Conservation (phyloP, 35 echinoderm and acorn worm species). For the Acanthaster planci region DNA sequence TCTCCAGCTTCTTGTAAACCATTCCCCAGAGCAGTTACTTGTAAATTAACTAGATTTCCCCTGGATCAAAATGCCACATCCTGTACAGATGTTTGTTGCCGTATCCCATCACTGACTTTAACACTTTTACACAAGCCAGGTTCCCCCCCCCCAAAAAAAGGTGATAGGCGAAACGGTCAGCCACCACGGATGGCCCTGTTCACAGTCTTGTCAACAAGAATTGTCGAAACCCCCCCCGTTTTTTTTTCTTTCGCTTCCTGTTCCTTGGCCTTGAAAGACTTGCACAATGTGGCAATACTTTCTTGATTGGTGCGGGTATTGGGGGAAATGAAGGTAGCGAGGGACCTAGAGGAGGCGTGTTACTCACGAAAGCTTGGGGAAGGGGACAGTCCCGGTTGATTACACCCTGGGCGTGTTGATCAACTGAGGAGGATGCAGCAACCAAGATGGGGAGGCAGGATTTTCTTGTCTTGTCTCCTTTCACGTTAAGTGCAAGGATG, state of each 20-base stretch:
- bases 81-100: slow-evolving; percentile 1
- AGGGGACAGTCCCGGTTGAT: background rate
- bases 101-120: background rate
- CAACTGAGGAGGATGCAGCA: background rate
- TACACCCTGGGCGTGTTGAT: slow-evolving; percentile 10
- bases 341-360: background rate
- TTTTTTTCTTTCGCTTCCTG: background rate
- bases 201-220: too few relatives aligned
- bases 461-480: too few relatives aligned
- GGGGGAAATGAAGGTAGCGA: slow-evolving; percentile 4
- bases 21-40: background rate
- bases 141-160: too few relatives aligned
- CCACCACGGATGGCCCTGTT: too few relatives aligned
- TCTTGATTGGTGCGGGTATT: background rate
- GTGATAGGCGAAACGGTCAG: too few relatives aligned
- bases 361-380: background rate
- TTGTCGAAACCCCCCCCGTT: too few relatives aligned
- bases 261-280: slow-evolving; percentile 4
- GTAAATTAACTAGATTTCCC: slow-evolving; percentile 11
- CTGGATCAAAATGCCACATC: slow-evolving; percentile 6
- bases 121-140: too few relatives aligned
- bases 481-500: too few relatives aligned
- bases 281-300: background rate
- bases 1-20: background rate
- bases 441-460: background rate